Percentiles rank a stretch among this genome's conserved stretches.
phyloP scores from a whole-genome alignment of 2,797 vertebrate genomes.

The Eupleurogrammus muticus region DNA sequence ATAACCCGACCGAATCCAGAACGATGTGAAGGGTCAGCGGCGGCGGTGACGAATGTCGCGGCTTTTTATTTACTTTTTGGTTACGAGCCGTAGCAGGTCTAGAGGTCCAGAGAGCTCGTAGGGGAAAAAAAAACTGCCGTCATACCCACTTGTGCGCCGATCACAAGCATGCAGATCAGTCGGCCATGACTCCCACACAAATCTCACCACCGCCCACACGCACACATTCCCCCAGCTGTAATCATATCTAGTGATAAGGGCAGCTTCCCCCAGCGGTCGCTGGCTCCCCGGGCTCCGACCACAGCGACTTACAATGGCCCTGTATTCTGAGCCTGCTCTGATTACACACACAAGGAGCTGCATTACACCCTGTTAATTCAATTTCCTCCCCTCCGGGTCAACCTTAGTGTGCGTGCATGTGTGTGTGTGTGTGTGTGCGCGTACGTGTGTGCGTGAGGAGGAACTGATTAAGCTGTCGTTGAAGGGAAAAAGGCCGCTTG shows the following conservation, averaged over 20 bases:
- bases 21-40: slow-evolving; percentile 21
- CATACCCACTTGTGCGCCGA: slow-evolving; percentile 3
- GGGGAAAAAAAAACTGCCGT: slow-evolving; percentile 18
- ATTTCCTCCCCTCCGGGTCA: slow-evolving; percentile 78
- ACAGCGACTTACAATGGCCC: slow-evolving; percentile 70
- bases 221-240: slow-evolving; percentile 62
- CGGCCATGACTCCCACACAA: slow-evolving; percentile 67
- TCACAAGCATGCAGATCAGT: slow-evolving; percentile 50
- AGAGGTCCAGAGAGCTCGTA: background rate
- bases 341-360: slow-evolving; percentile 81
- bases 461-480: slow-evolving; percentile 58
- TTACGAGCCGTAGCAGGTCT: background rate
- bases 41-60: background rate
- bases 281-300: slow-evolving; percentile 52
- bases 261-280: slow-evolving; percentile 66
- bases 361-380: slow-evolving; percentile 80
- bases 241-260: slow-evolving; percentile 79
- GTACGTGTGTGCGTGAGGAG: slow-evolving; percentile 25
- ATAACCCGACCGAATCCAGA: slow-evolving; percentile 19
- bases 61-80: too few species aligned
- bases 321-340: slow-evolving; percentile 73
- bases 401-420: slow-evolving; percentile 52
- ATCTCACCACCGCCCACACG: slow-evolving; percentile 47
- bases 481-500: slow-evolving; percentile 44
- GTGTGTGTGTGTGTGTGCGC: slow-evolving; percentile 12